A percentile compares a stretch with the other conserved stretches of the same genome.
Evolutionary conservation across 92 coral and sea anemone species (phyloP).

Genomic region (Porites lobata): DNA sequence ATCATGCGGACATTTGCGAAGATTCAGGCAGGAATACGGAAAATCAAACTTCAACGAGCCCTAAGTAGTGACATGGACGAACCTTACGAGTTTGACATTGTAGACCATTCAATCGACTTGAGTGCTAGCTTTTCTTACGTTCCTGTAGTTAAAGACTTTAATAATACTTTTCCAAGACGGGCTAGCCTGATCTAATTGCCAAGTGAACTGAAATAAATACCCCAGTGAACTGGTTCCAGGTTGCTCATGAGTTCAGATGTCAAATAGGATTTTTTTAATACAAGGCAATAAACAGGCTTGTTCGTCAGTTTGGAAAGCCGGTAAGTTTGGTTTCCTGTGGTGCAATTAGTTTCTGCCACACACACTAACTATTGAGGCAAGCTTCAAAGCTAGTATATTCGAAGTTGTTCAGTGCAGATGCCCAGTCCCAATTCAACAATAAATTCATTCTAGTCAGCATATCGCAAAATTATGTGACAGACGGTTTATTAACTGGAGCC

Average conservation of each 20-base stretch:
- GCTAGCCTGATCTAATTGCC: conserved; percentile 33
- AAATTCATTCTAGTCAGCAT: too few relatives aligned
- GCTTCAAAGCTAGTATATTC: too few relatives aligned
- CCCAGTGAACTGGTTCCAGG: not conserved
- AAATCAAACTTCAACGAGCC: conserved; percentile 75
- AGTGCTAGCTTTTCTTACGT: conserved; percentile 43
- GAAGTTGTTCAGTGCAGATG: too few relatives aligned
- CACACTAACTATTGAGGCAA: too few relatives aligned
- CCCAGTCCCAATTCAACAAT: too few relatives aligned
- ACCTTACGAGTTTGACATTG: conserved; percentile 20
- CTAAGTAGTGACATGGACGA: conserved; percentile 56
- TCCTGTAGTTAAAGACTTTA: conserved; percentile 33
- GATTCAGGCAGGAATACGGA: conserved; percentile 91
- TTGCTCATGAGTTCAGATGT: not conserved
- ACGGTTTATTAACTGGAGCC: too few relatives aligned
- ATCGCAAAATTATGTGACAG: too few relatives aligned
- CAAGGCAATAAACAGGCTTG: not conserved
- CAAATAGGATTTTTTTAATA: too few relatives aligned
- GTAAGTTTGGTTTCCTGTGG: too few relatives aligned
- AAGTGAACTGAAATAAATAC: not conserved
- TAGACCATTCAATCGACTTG: conserved; percentile 17
- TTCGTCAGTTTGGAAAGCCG: not conserved
- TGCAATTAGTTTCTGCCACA: too few relatives aligned
- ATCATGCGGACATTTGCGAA: conserved; percentile 89
- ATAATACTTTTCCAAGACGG: conserved; percentile 31